Base-by-base conservation (phyloP, 1,140 invertebrate genomes). In the Nixonia krombeini region DNA sequence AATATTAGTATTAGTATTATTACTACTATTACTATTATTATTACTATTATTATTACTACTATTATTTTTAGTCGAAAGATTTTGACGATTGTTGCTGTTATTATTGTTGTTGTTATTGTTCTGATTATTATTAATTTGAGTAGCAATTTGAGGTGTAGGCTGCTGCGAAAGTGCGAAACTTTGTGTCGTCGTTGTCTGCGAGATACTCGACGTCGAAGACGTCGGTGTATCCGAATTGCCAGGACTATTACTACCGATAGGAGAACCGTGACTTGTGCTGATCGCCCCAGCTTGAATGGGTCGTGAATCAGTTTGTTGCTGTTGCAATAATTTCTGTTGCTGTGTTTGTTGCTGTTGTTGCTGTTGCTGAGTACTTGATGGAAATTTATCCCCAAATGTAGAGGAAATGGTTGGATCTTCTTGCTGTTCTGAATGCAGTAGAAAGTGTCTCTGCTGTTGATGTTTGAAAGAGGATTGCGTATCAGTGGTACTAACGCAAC, bases 211-310 rank as follows among this genome's bases (percentile, higher is more conserved):
- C 2, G 70, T 75, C 2, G 78, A 78, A 2, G 77, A 79, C 1
- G 80, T 71, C 6, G 81, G 78, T 2, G 74, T 80, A 2, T 85
- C 83, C 0, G 81, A 79, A 72, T 82, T 80, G 0, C 77, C 76
- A 8, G 82, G 82, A 65, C 82, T 85, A 21, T 80, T 80, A 1
- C 73, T 88, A 47, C 90, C 88, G 8, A 88, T 84, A 0, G 89
- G 89, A 4, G 90, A 91, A 9, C 90, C 89, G 66, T 92, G 90
- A 77, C 91, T 92, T 1, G 91, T 92, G 69, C 90, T 92, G 3
- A 93, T 89, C 5, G 91, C 89, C 1, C 90, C 91, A 9, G 91
- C 91, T 81, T 92, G 91, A 56, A 92, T 92, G 0, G 91, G 91
- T 58, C 90, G 85, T 8, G 87, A 87, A 74, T 91, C 83, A 10